phyloP scores from a whole-genome alignment of 1,140 invertebrate genomes.

The Lutraria rhynchaena region DNA sequence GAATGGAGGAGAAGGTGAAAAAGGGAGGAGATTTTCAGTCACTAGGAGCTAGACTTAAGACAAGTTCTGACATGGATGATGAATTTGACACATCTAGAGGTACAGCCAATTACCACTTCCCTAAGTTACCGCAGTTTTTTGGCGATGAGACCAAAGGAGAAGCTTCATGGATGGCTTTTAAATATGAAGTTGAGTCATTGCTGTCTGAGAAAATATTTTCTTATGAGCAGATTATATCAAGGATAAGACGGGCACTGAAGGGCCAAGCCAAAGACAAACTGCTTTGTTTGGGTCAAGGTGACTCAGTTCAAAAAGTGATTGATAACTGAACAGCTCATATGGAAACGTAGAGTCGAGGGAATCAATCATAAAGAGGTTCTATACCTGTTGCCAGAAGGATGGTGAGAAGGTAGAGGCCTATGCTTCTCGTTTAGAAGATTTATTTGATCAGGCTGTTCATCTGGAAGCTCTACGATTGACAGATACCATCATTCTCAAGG shows the following conservation, averaged over 20 bases:
- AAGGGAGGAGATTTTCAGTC: too few relatives aligned
- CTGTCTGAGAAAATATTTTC: too few relatives aligned
- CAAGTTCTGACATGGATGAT: too few relatives aligned
- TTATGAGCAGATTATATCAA: background rate
- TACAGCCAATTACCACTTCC: background rate
- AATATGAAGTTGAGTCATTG: too few relatives aligned
- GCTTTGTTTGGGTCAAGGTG: background rate
- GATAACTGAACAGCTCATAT: slow-evolving; percentile 20
- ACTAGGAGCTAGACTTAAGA: too few relatives aligned
- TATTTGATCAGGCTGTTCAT: slow-evolving; percentile 20
- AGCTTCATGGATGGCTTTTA: too few relatives aligned
- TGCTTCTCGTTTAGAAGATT: slow-evolving; percentile 13
- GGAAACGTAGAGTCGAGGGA: slow-evolving; percentile 5
- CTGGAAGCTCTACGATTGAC: background rate
- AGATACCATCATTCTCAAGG: slow-evolving; percentile 6
- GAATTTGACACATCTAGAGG: too few relatives aligned
- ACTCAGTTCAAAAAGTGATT: background rate
- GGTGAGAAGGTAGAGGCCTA: background rate
- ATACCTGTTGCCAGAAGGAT: background rate
- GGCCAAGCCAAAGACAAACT: slow-evolving; percentile 1
- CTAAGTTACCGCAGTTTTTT: background rate
- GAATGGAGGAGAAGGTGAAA: too few relatives aligned
- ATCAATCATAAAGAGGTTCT: slow-evolving; percentile 10
- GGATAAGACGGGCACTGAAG: background rate
- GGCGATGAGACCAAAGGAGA: too few relatives aligned